These are phyloP conservation scores for Actenoides hombroni DNA, from an alignment of 2,113 vertebrate genomes.

Conservation along the genomic window DNA sequence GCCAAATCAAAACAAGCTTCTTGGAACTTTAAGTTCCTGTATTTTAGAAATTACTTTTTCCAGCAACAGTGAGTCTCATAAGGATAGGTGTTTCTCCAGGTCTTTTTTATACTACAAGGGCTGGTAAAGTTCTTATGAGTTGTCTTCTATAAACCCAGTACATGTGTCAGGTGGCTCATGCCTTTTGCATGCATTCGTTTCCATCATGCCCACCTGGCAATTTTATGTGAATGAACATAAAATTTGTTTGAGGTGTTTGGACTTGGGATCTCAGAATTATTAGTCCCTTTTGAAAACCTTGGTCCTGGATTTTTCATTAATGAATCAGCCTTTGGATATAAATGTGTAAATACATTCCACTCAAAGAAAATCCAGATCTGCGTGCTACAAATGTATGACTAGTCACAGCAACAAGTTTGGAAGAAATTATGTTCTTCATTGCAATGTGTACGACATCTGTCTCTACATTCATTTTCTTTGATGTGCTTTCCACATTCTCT, in stretches of 20 bases:
- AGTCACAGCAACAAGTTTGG: neutral
- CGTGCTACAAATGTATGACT: neutral
- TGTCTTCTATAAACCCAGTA: neutral
- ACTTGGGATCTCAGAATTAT: neutral
- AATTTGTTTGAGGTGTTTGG: neutral
- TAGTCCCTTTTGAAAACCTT: neutral
- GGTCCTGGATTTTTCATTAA: neutral
- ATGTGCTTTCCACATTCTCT: neutral
- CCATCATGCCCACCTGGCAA: neutral
- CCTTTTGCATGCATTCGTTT: neutral
- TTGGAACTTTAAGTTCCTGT: neutral
- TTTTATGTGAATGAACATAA: neutral
- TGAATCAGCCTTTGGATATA: neutral
- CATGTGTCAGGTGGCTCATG: neutral
- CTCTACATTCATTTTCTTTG: neutral
- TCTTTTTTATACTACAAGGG: neutral
- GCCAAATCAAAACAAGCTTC: neutral
- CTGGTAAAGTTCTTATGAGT: neutral
- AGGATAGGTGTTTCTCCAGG: neutral
- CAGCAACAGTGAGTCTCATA: accelerated
- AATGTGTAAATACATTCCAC: neutral
- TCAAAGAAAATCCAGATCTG: neutral
- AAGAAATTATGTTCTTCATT: neutral
- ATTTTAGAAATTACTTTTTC: neutral
- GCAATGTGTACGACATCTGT: neutral